Evolutionary conservation across 2,888 invertebrate species (phyloP), one percentile per base, ranked within the genome.

Genomic region (Cheiracanthium punctorium): DNA sequence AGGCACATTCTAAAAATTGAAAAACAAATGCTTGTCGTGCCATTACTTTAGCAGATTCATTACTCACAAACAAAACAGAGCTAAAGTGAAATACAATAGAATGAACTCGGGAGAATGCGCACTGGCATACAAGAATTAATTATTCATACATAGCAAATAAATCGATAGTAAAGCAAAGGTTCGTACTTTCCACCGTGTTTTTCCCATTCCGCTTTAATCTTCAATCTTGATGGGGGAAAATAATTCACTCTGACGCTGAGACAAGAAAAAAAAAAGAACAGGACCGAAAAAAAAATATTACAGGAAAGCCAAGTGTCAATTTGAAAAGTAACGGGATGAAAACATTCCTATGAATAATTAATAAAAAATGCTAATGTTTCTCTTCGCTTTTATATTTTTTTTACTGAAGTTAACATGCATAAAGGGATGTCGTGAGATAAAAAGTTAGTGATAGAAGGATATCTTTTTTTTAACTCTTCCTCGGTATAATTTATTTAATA

Each of bases 331-430:
- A 71, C 76, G 58, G 65, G 76, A 65, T 76, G 82, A 82, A 76
- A 82, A 65, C 82, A 76, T 58, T 82, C 58, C 71, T 71, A 76
- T 76, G 82, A 82, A 82, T 82, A 82, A 82, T 82, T 82, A 76
- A 76, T 82, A 82, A 76, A 76, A 82, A 82, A 82, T 81, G 81
- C 69, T 75, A 81, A 74, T 75, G 52, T 81, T 74, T 52, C 58
- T 69, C 69, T 69, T 69, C 69, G 17, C 33, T 14, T 10, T n/a
- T n/a, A n/a, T n/a, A n/a, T n/a, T 69, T 69, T 69, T 69, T 69
- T 69, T 12, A 17, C 33, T n/a, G n/a, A 20, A 33, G 69, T 37
- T 69, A 37, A 24, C 37, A 58, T 20, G 24, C 20, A 58, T 24
- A 58, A 58, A 58, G 17, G 4, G 24, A 20, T 58, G 58, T 58